Evolutionary conservation across 1,140 invertebrate genomes (phyloP).

Genomic region (Lepidurus arcticus): DNA sequence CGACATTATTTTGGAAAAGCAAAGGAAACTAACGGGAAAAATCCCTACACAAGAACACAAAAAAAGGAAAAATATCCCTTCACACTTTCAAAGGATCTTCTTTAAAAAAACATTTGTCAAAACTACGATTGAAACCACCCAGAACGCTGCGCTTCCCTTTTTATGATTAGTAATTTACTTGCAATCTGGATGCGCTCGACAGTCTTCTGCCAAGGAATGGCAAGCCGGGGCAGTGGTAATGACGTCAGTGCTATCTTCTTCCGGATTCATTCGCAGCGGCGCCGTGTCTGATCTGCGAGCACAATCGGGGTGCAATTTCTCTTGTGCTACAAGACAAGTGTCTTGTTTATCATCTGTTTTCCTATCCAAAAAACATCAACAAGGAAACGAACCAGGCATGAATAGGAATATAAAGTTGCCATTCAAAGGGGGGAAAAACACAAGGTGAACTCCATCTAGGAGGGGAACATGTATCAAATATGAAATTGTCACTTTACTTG

Average conservation of each 20-base stretch:
- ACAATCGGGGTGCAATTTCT: slow-evolving; percentile 77
- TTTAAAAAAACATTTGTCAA: too few species aligned
- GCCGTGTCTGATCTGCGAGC: slow-evolving; percentile 67
- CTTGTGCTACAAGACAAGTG: slow-evolving; percentile 77
- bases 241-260: slow-evolving; percentile 23
- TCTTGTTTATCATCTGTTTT: slow-evolving; percentile 75
- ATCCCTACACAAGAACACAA: too few species aligned
- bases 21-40: too few species aligned
- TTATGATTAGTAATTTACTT: slow-evolving; percentile 38
- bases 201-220: slow-evolving; percentile 68
- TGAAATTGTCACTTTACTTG: slow-evolving; percentile 62
- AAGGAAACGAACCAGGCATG: background rate
- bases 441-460: background rate
- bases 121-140: too few species aligned
- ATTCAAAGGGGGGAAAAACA: background rate
- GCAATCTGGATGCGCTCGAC: slow-evolving; percentile 60
- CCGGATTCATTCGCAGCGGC: slow-evolving; percentile 38
- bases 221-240: slow-evolving; percentile 57
- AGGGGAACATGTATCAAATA: background rate
- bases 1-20: too few species aligned
- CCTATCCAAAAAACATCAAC: slow-evolving; percentile 44
- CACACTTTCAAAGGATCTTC: too few species aligned
- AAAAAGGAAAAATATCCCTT: too few species aligned
- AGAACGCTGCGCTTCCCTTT: too few species aligned
- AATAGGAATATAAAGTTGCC: background rate